These are phyloP conservation scores for Bimastos eiseni DNA, from an alignment of 2,888 invertebrate genomes.

Conservation along the genomic window DNA sequence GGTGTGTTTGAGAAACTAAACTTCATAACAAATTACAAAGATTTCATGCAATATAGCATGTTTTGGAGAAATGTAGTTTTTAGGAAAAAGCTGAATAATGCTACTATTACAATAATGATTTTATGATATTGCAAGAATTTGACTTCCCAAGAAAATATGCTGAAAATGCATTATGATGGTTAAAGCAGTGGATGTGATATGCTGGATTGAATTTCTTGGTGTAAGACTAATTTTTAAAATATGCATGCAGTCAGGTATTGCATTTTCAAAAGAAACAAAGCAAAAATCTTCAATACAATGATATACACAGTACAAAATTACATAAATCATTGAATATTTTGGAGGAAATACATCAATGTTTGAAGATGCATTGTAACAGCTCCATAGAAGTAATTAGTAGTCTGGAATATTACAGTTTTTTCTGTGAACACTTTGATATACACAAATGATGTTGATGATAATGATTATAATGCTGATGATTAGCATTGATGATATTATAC, in stretches of 20 bases:
- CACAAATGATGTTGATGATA: not conserved
- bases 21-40: not conserved
- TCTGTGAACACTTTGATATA: not conserved
- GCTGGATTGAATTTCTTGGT: not conserved
- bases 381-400: no score
- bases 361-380: no score
- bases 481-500: not conserved
- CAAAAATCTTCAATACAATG: not conserved
- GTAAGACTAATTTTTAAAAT: not conserved
- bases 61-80: not conserved
- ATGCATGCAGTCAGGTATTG: not conserved
- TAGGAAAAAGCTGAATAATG: not conserved
- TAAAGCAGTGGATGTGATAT: not conserved
- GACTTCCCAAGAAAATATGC: not conserved
- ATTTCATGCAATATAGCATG: not conserved
- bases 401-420: no score
- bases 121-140: no score
- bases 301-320: not conserved
- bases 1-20: constrained; percentile 69
- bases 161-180: not conserved
- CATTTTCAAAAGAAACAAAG: not conserved
- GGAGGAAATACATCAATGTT: no score
- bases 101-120: no score
- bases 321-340: not conserved
- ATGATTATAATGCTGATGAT: not conserved